Percentiles rank a stretch among this genome's conserved stretches.
These are phyloP conservation scores for Varanus salvator DNA, from an alignment of 2,113 vertebrate species.

Conservation along the genomic window DNA sequence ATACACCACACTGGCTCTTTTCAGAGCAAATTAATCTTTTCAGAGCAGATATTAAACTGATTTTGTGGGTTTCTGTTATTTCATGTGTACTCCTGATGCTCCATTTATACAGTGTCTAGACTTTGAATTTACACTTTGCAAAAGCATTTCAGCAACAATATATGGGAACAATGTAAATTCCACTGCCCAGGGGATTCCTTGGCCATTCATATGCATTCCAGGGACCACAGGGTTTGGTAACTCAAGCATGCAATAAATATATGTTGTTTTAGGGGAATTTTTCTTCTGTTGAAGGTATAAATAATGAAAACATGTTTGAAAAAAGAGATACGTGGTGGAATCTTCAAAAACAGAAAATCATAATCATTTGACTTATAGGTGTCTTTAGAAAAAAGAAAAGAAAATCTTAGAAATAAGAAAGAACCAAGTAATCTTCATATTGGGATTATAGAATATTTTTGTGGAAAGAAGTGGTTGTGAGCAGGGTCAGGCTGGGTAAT, in stretches of 20 bases:
- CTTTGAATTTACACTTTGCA: slow-evolving; percentile 52
- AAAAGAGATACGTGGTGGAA: neutral
- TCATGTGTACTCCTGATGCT: slow-evolving; percentile 57
- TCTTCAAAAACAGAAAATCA: neutral
- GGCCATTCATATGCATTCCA: too few relatives aligned
- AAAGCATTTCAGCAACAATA: neutral
- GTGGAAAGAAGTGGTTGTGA: neutral
- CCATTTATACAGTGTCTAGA: slow-evolving; percentile 47
- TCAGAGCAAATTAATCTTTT: slow-evolving; percentile 54
- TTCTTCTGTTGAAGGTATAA: neutral
- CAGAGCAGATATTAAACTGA: slow-evolving; percentile 53
- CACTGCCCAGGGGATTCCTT: neutral
- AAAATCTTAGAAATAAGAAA: neutral
- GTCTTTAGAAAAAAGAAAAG: neutral
- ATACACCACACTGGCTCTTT: too few relatives aligned
- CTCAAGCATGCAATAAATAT: neutral
- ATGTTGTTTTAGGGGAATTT: neutral
- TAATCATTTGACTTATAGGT: neutral
- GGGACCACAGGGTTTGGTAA: neutral
- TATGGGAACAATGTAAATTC: neutral
- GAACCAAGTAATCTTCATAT: neutral
- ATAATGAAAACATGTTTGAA: neutral
- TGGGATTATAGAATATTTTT: neutral
- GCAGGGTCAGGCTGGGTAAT: neutral
- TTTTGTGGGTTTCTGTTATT: slow-evolving; percentile 51